Conservation (phyloP, 1,140 invertebrate genomes). For the Rhagoletis pomonella region DNA sequence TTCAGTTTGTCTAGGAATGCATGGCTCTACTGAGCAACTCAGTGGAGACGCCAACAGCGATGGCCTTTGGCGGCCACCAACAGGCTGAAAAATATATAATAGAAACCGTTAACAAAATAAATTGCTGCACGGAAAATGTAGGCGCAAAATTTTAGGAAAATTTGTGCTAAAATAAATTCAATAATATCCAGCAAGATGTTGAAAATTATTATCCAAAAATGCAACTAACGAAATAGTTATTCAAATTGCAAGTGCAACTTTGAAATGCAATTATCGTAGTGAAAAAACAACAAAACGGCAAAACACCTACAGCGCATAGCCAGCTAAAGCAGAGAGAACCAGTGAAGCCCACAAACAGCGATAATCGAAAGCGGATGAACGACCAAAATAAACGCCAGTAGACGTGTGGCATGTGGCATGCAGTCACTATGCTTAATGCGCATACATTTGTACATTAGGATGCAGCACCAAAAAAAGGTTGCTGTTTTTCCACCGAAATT, state of each 20-base stretch:
- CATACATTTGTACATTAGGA: not conserved
- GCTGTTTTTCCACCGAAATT: too few relatives aligned
- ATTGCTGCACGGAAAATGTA: not conserved
- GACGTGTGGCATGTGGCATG: constrained; percentile 24
- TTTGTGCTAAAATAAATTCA: not conserved
- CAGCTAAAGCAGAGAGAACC: not conserved
- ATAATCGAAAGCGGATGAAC: constrained; percentile 20
- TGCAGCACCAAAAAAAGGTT: too few relatives aligned
- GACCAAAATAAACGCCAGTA: not conserved
- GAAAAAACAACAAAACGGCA: not conserved
- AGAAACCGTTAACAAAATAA: not conserved
- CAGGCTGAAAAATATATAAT: not conserved
- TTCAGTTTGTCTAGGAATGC: not conserved
- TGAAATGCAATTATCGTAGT: constrained; percentile 6
- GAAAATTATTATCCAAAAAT: constrained; percentile 12
- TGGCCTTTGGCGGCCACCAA: not conserved
- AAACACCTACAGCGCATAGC: not conserved
- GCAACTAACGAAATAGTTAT: not conserved
- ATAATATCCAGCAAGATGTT: not conserved
- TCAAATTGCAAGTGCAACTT: constrained; percentile 11
- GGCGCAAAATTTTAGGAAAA: not conserved
- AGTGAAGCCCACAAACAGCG: constrained; percentile 29
- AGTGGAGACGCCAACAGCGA: not conserved
- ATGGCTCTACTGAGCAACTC: not conserved
- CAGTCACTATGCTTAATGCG: not conserved